These are phyloP conservation scores for Sarcophaga carnaria DNA, from an alignment of 2,888 invertebrate species.

Conservation along the genomic window DNA sequence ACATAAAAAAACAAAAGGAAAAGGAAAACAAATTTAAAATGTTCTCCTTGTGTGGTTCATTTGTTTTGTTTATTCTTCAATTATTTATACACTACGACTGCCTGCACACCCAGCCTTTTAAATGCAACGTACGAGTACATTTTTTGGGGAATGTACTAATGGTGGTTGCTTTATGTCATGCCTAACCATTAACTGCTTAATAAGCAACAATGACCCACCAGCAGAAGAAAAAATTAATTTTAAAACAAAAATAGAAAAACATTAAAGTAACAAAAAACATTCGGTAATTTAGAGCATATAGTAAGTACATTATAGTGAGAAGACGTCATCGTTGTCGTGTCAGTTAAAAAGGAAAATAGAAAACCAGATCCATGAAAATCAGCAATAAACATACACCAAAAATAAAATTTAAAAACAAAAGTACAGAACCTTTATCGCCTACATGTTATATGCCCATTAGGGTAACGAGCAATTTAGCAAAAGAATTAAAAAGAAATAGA, in stretches of 20 bases:
- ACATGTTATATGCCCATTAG: slow-evolving; percentile 10
- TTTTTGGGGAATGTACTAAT: not conserved
- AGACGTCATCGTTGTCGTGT: slow-evolving; percentile 60
- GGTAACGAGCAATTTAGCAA: not conserved
- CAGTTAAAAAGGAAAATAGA: slow-evolving; percentile 50
- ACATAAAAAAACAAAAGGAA: no score
- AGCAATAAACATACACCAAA: not conserved
- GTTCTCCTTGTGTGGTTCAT: not conserved
- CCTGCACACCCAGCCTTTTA: not conserved
- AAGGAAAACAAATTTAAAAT: slow-evolving; percentile 6
- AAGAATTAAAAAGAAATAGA: no score
- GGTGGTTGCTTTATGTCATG: slow-evolving; percentile 8
- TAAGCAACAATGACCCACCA: slow-evolving; percentile 14
- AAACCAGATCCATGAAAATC: slow-evolving; percentile 46
- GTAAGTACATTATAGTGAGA: not conserved
- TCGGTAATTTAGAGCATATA: slow-evolving; percentile 27
- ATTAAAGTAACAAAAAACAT: slow-evolving; percentile 45
- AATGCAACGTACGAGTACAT: slow-evolving; percentile 1
- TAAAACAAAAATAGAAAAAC: slow-evolving; percentile 41
- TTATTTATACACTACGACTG: not conserved
- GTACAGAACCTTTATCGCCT: no score
- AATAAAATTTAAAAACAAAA: not conserved
- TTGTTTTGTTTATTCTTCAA: not conserved
- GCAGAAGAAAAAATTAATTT: slow-evolving; percentile 32
- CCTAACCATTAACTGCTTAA: slow-evolving; percentile 47